Evolutionary conservation across 2,113 vertebrate species (phyloP).

Genomic region (Chamaea fasciata): DNA sequence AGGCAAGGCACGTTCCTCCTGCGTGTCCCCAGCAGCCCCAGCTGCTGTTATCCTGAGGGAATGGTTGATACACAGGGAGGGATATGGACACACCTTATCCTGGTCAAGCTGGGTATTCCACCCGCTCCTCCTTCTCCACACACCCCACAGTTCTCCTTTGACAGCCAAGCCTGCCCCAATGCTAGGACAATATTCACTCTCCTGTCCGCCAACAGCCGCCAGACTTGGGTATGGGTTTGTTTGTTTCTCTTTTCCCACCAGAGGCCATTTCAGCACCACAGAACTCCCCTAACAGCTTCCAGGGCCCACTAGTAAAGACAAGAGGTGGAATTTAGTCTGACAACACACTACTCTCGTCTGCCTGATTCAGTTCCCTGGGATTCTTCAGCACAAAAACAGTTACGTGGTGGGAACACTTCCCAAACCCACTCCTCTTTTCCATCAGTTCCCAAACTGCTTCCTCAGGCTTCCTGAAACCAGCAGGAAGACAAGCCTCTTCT

Average conservation of each 20-base stretch:
- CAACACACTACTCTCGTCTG: neutral
- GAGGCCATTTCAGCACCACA: neutral
- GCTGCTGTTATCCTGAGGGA: neutral
- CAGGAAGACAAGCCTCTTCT: neutral
- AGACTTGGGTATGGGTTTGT: neutral
- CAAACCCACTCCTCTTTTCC: neutral
- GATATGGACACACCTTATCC: neutral
- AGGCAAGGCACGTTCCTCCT: neutral
- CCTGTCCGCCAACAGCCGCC: neutral
- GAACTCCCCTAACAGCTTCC: neutral
- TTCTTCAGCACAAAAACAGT: neutral
- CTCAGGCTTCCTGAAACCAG: neutral
- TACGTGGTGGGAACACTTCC: neutral
- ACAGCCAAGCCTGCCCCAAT: neutral
- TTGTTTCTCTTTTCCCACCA: neutral
- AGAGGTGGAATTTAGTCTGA: neutral
- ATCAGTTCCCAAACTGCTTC: neutral
- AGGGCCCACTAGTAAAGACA: neutral
- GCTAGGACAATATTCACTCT: neutral
- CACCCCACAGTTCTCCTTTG: neutral
- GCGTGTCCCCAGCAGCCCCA: fast-evolving
- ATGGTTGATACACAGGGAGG: neutral
- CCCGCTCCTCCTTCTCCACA: neutral
- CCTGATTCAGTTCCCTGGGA: neutral
- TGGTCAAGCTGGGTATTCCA: neutral